A percentile compares a stretch with the other conserved stretches of the same genome.
phyloP scores from a whole-genome alignment of 1,140 invertebrate genomes.

The Macrotrachela quadricornifera region DNA sequence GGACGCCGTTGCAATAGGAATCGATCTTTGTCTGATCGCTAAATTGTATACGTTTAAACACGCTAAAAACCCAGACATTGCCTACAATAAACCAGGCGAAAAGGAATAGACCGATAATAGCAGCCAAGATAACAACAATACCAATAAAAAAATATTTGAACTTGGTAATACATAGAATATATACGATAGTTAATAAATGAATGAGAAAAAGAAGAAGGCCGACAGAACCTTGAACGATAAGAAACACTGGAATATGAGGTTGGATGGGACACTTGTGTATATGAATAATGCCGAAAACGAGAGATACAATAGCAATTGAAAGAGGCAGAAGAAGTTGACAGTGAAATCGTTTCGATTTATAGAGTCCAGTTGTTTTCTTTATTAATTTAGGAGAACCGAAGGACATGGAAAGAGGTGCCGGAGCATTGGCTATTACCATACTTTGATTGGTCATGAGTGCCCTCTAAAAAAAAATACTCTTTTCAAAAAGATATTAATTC shows the following conservation, averaged over 20 bases:
- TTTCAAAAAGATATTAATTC: no score
- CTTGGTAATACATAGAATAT: slow-evolving; percentile 2
- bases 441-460: no score
- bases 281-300: neutral
- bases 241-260: slow-evolving; percentile 1
- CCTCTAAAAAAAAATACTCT: no score
- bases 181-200: neutral
- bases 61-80: slow-evolving; percentile 2
- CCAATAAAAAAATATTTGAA: neutral
- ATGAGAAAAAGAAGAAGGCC: no score
- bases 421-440: no score
- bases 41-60: neutral
- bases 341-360: no score
- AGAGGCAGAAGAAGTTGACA: no score
- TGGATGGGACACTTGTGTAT: neutral
- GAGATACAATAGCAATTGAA: no score
- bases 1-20: neutral
- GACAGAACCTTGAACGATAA: neutral
- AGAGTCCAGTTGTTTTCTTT: no score
- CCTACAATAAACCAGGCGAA: slow-evolving; percentile 5
- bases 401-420: no score
- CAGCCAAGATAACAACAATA: neutral
- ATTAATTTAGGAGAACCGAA: no score
- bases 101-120: neutral
- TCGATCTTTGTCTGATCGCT: neutral